These are phyloP conservation scores for Onychostruthus taczanowskii DNA, from an alignment of 2,113 vertebrate genomes.

Conservation along the genomic window DNA sequence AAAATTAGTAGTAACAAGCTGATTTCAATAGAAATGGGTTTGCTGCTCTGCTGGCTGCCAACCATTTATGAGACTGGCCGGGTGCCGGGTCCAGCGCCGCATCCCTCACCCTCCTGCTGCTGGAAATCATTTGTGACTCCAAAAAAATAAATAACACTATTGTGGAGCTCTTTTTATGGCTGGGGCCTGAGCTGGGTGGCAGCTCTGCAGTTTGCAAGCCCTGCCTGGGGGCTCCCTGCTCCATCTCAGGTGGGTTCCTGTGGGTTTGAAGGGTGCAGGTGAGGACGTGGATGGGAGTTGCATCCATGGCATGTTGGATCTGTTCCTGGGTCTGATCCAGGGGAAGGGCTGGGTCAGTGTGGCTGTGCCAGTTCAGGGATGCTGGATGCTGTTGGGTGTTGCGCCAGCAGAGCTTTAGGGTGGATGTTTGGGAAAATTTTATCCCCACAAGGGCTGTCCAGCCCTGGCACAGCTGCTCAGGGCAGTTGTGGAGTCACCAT, in stretches of 20 bases:
- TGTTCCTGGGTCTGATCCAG: rapidly evolving
- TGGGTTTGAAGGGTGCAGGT: neutral
- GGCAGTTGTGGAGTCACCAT: neutral
- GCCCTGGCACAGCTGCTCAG: neutral
- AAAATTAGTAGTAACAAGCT: conserved; percentile 69
- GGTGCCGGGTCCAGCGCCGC: conserved; percentile 66
- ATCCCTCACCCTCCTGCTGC: conserved; percentile 75
- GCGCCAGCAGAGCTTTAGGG: neutral
- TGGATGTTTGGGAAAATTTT: neutral
- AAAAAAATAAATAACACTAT: conserved; percentile 71
- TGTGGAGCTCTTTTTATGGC: conserved; percentile 59
- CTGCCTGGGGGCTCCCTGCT: neutral
- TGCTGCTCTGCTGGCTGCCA: conserved; percentile 71
- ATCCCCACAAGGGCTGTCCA: neutral
- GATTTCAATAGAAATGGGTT: conserved; percentile 66
- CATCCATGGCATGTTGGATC: rapidly evolving
- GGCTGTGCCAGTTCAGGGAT: rapidly evolving
- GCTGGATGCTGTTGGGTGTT: neutral
- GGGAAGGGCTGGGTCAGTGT: neutral
- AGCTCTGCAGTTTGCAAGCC: neutral
- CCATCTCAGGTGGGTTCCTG: neutral
- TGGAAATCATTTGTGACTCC: conserved; percentile 75
- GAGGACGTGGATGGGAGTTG: neutral
- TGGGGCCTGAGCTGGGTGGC: conserved; percentile 52
- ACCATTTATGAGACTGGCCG: conserved; percentile 75